Evolutionary conservation across 2,888 invertebrate species (phyloP), one percentile per base, ranked within the genome.

Genomic region (Mayetiola destructor): DNA sequence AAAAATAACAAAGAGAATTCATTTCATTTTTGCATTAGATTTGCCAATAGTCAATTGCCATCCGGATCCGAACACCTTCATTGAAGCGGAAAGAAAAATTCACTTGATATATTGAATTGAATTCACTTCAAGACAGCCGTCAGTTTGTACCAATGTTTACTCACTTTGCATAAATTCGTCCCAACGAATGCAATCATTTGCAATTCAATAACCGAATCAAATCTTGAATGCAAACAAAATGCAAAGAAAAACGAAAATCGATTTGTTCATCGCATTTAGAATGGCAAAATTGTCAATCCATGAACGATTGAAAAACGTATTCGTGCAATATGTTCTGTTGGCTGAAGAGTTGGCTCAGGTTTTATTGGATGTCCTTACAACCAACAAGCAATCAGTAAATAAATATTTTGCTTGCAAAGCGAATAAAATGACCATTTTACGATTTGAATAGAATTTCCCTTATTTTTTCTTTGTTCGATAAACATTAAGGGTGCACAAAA

Each of bases 391-490:
- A 42, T 48, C n/a, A 6, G n/a, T n/a, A 4, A 6, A 14, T 37
- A 37, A 12, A 14, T 27, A 27, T 27, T 14, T 23, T 23, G 14
- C 16, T 14, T 48, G 27, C n/a, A 48, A 16, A 48, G n/a, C 27
- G n/a, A n/a, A 48, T n/a, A 27, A 27, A 48, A 48, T 48, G 48
- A 27, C 48, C 48, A 48, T 48, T 48, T 48, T 48, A 48, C 48
- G 27, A 27, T 48, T 23, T n/a, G n/a, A n/a, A n/a, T n/a, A n/a
- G n/a, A n/a, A n/a, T n/a, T n/a, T n/a, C n/a, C n/a, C n/a, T n/a
- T n/a, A n/a, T n/a, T n/a, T n/a, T n/a, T n/a, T n/a, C n/a, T n/a
- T n/a, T n/a, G n/a, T n/a, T n/a, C n/a, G n/a, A n/a, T n/a, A n/a
- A n/a, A n/a, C n/a, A n/a, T n/a, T n/a, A n/a, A n/a, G n/a, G n/a